Base-by-base conservation (phyloP, 2,888 invertebrate species). In the Cylloceria caligata region DNA sequence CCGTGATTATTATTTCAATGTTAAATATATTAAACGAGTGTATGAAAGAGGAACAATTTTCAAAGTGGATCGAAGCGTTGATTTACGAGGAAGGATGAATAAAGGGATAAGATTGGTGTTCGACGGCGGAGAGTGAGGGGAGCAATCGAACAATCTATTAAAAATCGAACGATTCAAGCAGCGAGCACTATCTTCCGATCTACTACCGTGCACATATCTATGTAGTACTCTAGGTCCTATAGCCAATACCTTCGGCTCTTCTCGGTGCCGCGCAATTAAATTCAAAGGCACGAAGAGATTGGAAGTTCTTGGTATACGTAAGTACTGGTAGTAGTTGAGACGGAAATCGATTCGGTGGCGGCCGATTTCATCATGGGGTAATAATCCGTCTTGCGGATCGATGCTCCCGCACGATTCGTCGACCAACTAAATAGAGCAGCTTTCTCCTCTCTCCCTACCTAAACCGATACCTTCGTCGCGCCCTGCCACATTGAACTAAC, bases 341-440 rank as follows among this genome's bases (percentile, higher is more conserved):
- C 67, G 82, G 79, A 82, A 82, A 82, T 82, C 82, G 82, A 82
- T 82, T 82, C 75, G 79, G 45, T 76, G 45, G 45, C 69, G 57
- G 60, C 69, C 77, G 72, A 83, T 80, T 83, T 80, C 74, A 84
- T 82, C 82, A 74, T 52, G 82, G 71, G 71, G 79, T 71, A 79
- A 79, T 82, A 82, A 82, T 82, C 82, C 82, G 74, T 34, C 74
- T 82, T 79, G 74, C 79, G 36, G 65, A 67, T 64, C 74, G 64
- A 65, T 65, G 65, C 57, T 57, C 57, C 57, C 42, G 27, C 71
- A 62, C 75, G 24, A 71, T 71, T 52, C 60, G 65, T 74, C 65
- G 62, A 24, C 39, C 49, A 52, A 62, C 79, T 60, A 69, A 79
- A 79, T 79, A 27, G 77, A 68, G 62, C 76, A 72, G 52, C 49